Evolutionary conservation across 1,140 invertebrate genomes (phyloP), one percentile per base, ranked within the genome.

Genomic region (Leptopilina boulardi): DNA sequence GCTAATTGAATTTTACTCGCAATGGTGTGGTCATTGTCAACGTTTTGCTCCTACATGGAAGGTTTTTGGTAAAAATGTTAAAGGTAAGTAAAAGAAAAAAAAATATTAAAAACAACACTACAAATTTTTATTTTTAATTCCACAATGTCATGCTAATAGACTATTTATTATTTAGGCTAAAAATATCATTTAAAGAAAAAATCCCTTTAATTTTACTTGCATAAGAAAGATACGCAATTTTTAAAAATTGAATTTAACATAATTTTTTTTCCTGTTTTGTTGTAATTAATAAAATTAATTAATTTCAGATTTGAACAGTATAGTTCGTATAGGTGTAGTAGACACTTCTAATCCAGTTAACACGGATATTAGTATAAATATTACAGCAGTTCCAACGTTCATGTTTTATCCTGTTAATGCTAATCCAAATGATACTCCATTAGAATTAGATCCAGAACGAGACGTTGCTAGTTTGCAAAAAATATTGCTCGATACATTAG

Each of bases 1-100:
- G 91, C 75, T 97, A 3, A 92, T 98, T 2, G 95, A 98, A 89
- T 98, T 98, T 91, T 98, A 97, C 84, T 97, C 96, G 84, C 95
- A 94, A 83, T 98, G 95, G 93, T 98, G 97, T 87, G 97, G 97
- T 0, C 95, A 96, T 87, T 98, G 97, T 89, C 93, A 95, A 82
- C 90, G 94, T 77, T 98, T 96, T 88, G 95, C 96, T 13, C 95
- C 96, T 0, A 93, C 92, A 41, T 98, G 94, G 92, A 97, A 96
- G 90, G 84, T 87, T 9, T 89, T 98, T 47, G 95, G 95, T 0
- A 89, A 89, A 21, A 93, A 95, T 84, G 87, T 96, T 44, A 75
- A 85, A 51, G 84, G 93, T 93, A 88, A 89, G 86, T 86, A 38
- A 73, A n/a, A n/a, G n/a, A 73, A 19, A 18, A 42, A 66, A 19